Base-by-base conservation (phyloP, 1,140 invertebrate species). In the Gonioctena quinquepunctata region DNA sequence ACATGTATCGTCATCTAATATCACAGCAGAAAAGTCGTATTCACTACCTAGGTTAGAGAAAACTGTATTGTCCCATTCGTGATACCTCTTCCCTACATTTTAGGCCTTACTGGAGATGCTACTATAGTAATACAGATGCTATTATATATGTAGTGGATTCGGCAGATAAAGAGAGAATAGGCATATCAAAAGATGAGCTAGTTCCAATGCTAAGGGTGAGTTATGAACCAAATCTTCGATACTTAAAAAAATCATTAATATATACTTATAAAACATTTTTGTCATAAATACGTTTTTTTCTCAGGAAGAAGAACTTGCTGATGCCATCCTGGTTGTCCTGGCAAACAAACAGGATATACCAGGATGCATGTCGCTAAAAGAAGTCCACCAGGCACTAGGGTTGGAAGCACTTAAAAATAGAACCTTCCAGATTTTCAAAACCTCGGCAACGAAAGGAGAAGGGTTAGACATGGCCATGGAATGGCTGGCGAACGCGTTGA, bases 331-430 rank as follows among this genome's bases (percentile, higher is more conserved):
- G 68, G 94, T 99, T 27, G 96, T 99, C 33, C 85, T 99, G 79
- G 98, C 98, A n/a, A 99, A 99, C 83, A 99, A 99, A 87, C 98
- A 99, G 85, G 98, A 99, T 83, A 97, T 99, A 88, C 93, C 96
- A 62, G 96, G 96, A 25, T 97, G 96, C 79, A 91, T 99, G 88
- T 95, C 93, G 61, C 93, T 97, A 0, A 93, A 96, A 0, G 97
- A 99, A 85, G 96, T 99, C 18, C 96, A 99, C 82, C 95, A 97
- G 85, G 95, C 96, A 0, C 85, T 99, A 48, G 97, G 98, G 7
- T 85, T 99, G 62, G 95, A 98, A 75, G 91, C 93, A 19, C 86
- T 99, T 7, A 97, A 97, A 84, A 98, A 97, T 86, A 89, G 97
- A 84, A 98, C 97, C 80, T 99, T 99, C 86, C 98, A 99, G 89